Conservation (phyloP, 2,113 vertebrate genomes). For the Murina feae region DNA sequence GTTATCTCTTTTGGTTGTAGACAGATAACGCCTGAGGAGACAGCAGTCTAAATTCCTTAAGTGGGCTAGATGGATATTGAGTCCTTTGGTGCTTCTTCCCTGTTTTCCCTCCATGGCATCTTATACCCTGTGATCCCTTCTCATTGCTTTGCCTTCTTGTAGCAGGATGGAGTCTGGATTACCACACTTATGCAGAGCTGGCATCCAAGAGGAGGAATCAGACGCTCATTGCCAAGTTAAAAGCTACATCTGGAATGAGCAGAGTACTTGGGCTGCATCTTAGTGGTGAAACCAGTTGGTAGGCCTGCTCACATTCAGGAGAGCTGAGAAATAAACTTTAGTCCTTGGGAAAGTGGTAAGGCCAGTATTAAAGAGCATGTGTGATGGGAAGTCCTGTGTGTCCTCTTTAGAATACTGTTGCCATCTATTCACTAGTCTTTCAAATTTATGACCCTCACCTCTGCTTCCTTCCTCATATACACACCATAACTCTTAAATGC, state of each 20-base stretch:
- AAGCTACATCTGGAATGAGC: background rate
- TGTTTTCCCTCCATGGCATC: background rate
- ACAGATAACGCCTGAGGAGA: no score
- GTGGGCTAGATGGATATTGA: background rate
- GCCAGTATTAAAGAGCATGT: background rate
- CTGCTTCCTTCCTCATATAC: background rate
- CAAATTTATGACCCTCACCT: background rate
- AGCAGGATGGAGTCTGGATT: background rate
- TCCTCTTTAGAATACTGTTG: background rate
- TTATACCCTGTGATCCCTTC: accelerated
- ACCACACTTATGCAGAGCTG: accelerated
- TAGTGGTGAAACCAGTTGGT: background rate
- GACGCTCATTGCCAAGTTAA: background rate
- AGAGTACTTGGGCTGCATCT: background rate
- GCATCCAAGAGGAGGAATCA: background rate
- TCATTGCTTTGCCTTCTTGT: background rate
- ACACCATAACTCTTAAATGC: background rate
- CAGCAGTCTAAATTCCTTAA: background rate
- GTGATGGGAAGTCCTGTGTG: accelerated
- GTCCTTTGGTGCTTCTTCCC: background rate
- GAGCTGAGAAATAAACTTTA: background rate
- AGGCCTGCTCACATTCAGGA: background rate
- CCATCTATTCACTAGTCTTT: background rate
- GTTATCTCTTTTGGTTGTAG: background rate
- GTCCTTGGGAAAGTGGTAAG: background rate